A percentile compares a stretch with the other conserved stretches of the same genome.
Evolutionary conservation across 2,888 invertebrate species (phyloP).

Genomic region (Piscicola geometra): DNA sequence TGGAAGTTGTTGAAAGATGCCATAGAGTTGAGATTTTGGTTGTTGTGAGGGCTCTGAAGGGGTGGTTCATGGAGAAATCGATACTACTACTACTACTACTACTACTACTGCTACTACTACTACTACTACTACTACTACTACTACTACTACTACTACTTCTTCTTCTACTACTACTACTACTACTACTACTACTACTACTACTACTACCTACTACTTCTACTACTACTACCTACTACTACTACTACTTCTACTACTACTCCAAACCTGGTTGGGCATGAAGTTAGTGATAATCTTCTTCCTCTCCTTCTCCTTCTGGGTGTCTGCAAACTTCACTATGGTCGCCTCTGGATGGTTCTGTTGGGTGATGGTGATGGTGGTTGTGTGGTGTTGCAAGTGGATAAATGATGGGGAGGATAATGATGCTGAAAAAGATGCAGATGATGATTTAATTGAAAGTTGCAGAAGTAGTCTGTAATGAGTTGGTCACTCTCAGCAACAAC

Average conservation of each 20-base stretch:
- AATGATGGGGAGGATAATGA: too few species aligned
- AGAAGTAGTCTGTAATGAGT: too few species aligned
- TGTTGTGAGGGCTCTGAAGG: slow-evolving; percentile 5
- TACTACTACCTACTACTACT: background rate
- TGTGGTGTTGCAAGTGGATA: too few species aligned
- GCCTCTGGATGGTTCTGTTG: slow-evolving; percentile 88
- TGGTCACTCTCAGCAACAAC: too few species aligned
- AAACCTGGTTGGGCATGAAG: background rate
- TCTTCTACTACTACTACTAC: background rate
- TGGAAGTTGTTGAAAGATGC: background rate
- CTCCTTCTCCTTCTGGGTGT: slow-evolving; percentile 97
- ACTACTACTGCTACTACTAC: background rate
- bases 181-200: background rate
- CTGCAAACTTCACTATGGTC: slow-evolving; percentile 96
- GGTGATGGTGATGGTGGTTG: too few species aligned
- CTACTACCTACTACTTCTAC: background rate
- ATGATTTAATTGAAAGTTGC: too few species aligned
- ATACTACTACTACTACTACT: too few species aligned
- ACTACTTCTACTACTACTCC: too few species aligned
- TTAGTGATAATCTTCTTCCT: slow-evolving; percentile 65
- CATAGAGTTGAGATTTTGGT: background rate
- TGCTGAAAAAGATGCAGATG: too few species aligned
- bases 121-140: background rate
- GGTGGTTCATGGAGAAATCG: too few species aligned
- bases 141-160: background rate